These are phyloP conservation scores for Eira barbara DNA, from an alignment of 2,113 vertebrate species.

Conservation along the genomic window DNA sequence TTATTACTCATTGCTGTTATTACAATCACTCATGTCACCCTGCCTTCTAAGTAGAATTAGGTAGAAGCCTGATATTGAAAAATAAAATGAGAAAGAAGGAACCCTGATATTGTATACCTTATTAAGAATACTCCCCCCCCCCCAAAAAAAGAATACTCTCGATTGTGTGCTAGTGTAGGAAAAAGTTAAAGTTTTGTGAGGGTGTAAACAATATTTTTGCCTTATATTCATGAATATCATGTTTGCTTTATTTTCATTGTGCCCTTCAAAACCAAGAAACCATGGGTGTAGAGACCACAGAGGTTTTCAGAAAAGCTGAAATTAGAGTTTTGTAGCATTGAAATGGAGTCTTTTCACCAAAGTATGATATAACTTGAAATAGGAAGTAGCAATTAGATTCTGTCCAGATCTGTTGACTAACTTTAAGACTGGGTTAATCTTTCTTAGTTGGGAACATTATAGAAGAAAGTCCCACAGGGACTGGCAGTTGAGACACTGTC, in stretches of 20 bases:
- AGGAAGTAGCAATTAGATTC: neutral
- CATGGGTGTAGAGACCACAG: neutral
- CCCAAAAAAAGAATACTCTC: neutral
- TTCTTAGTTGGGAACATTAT: neutral
- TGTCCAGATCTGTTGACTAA: neutral
- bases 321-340: conserved; percentile 13
- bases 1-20: neutral
- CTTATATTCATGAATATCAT: neutral
- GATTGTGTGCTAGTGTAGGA: neutral
- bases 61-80: neutral
- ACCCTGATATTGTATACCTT: neutral
- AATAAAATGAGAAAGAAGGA: neutral
- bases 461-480: neutral
- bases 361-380: neutral
- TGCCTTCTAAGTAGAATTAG: neutral
- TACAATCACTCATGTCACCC: neutral
- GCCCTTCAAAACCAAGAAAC: conserved; percentile 42
- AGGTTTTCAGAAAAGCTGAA: neutral
- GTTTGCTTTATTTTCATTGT: neutral
- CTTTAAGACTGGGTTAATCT: neutral
- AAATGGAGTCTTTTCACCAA: neutral
- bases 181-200: neutral
- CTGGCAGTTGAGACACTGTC: neutral
- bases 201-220: neutral
- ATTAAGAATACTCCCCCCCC: neutral